Evolutionary conservation across 2,113 vertebrate genomes (phyloP), one percentile per base, ranked within the genome.

Genomic region (Ardeotis arabs): DNA sequence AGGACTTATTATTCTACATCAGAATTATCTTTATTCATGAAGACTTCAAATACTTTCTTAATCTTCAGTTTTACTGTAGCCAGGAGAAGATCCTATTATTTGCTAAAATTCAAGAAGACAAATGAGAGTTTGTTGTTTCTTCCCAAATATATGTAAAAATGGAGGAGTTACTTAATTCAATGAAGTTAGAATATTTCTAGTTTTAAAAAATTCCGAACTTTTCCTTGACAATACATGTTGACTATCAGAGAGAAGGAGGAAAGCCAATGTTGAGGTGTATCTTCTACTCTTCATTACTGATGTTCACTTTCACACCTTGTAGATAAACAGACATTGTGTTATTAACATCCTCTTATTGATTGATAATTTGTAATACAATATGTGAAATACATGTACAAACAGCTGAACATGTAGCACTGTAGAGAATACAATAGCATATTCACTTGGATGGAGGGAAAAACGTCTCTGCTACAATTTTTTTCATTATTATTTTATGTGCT

Each of bases 11-110:
- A 49, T 89, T 83, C 55, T 31, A 22, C 85, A 89, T 95, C 53
- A 86, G n/a, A 96, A 78, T 89, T 77, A 84, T 92, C 64, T 93
- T 89, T 96, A 86, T 93, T 93, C 68, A 67, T 93, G 68, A 85
- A 58, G 67, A 75, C 78, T 90, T 85, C 19, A 84, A 77, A 90
- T 56, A 27, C 31, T 35, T 95, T 47, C n/a, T 66, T 74, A 92
- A 84, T 50, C 60, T 77, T 81, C 59, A 72, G 27, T 72, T 94
- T 81, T 92, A 60, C 56, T 78, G 44, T 80, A 84, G 59, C 29
- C 25, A 59, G 76, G 79, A 92, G 93, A 67, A 82, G 28, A 79
- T 93, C 52, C 41, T 86, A 53, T 37, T 45, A 49, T 84, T 95
- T 93, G 33, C 72, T 83, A 47, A 63, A 87, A 82, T 41, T 94